Conservation (phyloP, 2,888 invertebrate genomes). For the Mamestra brassicae region DNA sequence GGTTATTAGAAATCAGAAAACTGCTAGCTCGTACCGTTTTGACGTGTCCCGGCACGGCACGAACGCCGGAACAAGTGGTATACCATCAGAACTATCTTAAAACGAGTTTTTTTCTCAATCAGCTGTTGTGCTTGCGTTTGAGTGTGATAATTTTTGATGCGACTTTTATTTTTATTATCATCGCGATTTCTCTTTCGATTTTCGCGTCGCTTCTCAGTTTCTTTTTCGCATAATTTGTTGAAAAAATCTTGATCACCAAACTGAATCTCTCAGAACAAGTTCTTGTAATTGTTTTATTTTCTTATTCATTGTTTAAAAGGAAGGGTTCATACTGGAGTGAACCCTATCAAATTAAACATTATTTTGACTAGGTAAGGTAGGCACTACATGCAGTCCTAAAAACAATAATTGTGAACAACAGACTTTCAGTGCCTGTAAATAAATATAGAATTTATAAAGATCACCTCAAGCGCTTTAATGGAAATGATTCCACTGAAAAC, state of each 20-base stretch:
- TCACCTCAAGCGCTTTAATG: background rate
- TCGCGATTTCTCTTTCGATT: slow-evolving; percentile 62
- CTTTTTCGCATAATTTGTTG: slow-evolving; percentile 27
- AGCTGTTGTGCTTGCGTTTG: slow-evolving; percentile 58
- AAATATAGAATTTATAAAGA: too few relatives aligned
- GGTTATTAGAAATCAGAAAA: slow-evolving; percentile 86
- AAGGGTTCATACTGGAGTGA: background rate
- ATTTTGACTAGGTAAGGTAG: background rate
- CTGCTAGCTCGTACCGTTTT: slow-evolving; percentile 72
- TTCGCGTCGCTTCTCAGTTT: slow-evolving; percentile 47
- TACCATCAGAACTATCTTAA: slow-evolving; percentile 65
- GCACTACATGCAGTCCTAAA: background rate
- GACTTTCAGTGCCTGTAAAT: background rate
- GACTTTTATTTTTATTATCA: slow-evolving; percentile 30
- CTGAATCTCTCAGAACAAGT: background rate
- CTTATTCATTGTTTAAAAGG: background rate
- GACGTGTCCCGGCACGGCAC: slow-evolving; percentile 66
- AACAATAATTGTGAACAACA: background rate
- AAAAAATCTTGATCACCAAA: background rate
- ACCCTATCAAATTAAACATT: background rate
- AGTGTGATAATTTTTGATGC: slow-evolving; percentile 61
- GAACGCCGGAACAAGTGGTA: slow-evolving; percentile 69
- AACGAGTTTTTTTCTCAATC: slow-evolving; percentile 61
- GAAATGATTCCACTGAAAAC: background rate
- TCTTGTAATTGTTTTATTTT: background rate